These are phyloP conservation scores for Philhelius pedissequus DNA, from an alignment of 2,888 invertebrate genomes.

Conservation along the genomic window DNA sequence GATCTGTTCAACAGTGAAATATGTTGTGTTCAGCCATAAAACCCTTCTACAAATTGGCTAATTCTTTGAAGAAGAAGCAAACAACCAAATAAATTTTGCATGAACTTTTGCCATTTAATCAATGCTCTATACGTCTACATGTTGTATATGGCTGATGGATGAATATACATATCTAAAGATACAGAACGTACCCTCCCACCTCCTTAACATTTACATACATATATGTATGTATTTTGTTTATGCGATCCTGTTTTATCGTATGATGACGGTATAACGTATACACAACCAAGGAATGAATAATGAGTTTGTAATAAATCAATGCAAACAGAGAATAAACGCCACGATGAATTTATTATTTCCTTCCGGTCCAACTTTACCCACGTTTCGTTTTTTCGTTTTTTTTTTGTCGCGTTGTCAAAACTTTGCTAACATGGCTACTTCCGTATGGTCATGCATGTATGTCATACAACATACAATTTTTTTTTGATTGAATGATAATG, in stretches of 20 bases:
- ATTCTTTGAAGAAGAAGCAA: conserved; percentile 18
- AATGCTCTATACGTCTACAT: too few species aligned
- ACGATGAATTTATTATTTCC: conserved; percentile 34
- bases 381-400: background rate
- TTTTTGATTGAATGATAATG: conserved; percentile 16
- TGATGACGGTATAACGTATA: background rate
- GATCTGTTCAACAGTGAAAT: conserved; percentile 1
- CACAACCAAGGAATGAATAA: conserved; percentile 46
- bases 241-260: background rate
- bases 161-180: background rate
- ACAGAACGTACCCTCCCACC: background rate
- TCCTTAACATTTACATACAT: background rate
- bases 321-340: conserved; percentile 27
- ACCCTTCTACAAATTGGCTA: conserved; percentile 48
- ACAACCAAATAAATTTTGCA: conserved; percentile 35
- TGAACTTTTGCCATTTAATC: conserved; percentile 50
- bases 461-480: conserved; percentile 2
- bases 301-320: conserved; percentile 52
- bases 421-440: conserved; percentile 22
- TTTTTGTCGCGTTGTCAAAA: background rate
- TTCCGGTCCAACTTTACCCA: background rate
- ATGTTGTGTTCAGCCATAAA: conserved; percentile 50
- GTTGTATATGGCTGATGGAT: background rate
- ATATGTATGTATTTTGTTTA: background rate
- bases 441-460: background rate